phyloP scores from a whole-genome alignment of 1,140 invertebrate genomes.

The Ladona fulva region DNA sequence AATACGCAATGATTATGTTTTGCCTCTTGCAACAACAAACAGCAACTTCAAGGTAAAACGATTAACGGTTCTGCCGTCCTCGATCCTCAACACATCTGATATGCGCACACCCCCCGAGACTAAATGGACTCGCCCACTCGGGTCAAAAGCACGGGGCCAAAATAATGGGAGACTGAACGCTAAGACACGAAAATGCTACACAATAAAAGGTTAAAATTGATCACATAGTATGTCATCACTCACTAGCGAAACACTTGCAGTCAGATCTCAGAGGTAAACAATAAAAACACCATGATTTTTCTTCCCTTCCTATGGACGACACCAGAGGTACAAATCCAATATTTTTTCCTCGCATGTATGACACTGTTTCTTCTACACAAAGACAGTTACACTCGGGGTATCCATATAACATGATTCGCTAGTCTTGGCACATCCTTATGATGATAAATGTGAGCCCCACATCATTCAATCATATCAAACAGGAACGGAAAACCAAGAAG shows the following conservation, averaged over 20 bases:
- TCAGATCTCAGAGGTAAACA: slow-evolving; percentile 16
- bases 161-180: slow-evolving; percentile 19
- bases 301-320: slow-evolving; percentile 6
- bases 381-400: slow-evolving; percentile 15
- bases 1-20: not conserved
- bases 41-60: slow-evolving; percentile 18
- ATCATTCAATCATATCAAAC: slow-evolving; percentile 21
- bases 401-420: slow-evolving; percentile 19
- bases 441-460: slow-evolving; percentile 15
- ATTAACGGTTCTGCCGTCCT: slow-evolving; percentile 20
- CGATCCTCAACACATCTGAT: slow-evolving; percentile 21
- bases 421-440: slow-evolving; percentile 12
- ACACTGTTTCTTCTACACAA: slow-evolving; percentile 19
- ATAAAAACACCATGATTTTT: slow-evolving; percentile 12
- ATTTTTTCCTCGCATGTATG: slow-evolving; percentile 18
- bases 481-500: slow-evolving; percentile 19
- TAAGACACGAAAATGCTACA: slow-evolving; percentile 14
- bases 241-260: slow-evolving; percentile 10
- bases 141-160: slow-evolving; percentile 23
- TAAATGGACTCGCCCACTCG: slow-evolving; percentile 23
- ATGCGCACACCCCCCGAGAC: slow-evolving; percentile 20
- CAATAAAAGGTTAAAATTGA: slow-evolving; percentile 16
- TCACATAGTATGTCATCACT: slow-evolving; percentile 10
- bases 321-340: slow-evolving; percentile 18
- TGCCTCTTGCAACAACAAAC: slow-evolving; percentile 11